Evolutionary conservation across 2,113 vertebrate genomes (phyloP), one percentile per base, ranked within the genome.

Genomic region (Rhynchomys soricoides): DNA sequence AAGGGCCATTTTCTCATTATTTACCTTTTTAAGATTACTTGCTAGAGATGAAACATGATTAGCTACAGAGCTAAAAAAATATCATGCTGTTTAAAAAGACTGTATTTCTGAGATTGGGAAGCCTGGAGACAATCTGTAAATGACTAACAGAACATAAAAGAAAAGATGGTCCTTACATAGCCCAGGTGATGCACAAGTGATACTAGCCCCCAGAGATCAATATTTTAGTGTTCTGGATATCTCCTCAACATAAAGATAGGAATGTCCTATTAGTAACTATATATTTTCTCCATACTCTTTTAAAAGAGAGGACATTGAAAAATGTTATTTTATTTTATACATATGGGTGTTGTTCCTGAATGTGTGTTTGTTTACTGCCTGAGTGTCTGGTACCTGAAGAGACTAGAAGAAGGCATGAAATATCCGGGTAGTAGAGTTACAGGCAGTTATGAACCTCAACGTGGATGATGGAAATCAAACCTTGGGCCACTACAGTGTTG

Each of bases 1-100:
- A 96, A 95, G 96, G 91, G 90, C 85, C 93, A 94, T 97, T 97
- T 98, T 88, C 92, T 97, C 92, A 96, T 97, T 97, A 97, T 95
- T 97, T 97, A 96, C 96, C 95, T 96, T 97, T 96, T 96, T 71
- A 96, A 95, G 81, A 19, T 85, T 96, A 93, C 68, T 94, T 93
- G 48, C 77, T 91, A 57, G 90, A 89, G 62, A 92, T 91, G 71
- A 95, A 96, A 90, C 55, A 82, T 89, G 79, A 95, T 95, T 90
- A 88, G 50, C 71, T 73, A 45, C 50, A 85, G 73, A 93, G n/a
- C n/a, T 96, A 66, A 34, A 96, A 95, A 96, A 96, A 96, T 88
- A 86, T 92, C 90, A 86, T 83, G 43, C 55, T 95, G 88, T 92
- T 91, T 11, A 68, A 45, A 48, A 96, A 71, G 78, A 96, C 93